phyloP scores from a whole-genome alignment of 1,140 invertebrate species.

The Drosophila oshimai region DNA sequence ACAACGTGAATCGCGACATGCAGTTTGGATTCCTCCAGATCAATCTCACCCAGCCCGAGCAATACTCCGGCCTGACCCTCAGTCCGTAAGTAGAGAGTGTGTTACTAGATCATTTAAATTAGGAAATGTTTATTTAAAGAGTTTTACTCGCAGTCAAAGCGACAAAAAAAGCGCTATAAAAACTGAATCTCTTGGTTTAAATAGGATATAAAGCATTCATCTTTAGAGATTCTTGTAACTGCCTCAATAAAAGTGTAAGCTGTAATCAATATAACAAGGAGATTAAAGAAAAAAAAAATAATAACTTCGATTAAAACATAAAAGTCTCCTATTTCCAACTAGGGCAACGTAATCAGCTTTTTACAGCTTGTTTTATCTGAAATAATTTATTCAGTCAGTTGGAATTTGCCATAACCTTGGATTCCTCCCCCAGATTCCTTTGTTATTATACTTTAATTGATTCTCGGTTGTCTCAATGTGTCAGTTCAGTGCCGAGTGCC shows the following conservation, averaged over 20 bases:
- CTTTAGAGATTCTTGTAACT: too few relatives aligned
- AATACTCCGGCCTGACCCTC: slow-evolving; percentile 87
- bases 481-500: slow-evolving; percentile 34
- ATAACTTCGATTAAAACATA: too few relatives aligned
- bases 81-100: slow-evolving; percentile 90
- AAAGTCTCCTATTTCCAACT: too few relatives aligned
- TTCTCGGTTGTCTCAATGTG: slow-evolving; percentile 48
- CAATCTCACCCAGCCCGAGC: slow-evolving; percentile 91
- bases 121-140: not conserved
- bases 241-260: too few relatives aligned
- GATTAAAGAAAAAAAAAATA: too few relatives aligned
- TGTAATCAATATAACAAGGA: too few relatives aligned
- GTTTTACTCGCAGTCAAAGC: too few relatives aligned
- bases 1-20: slow-evolving; percentile 89
- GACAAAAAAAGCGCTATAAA: too few relatives aligned
- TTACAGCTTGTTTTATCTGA: not conserved
- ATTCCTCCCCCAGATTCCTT: slow-evolving; percentile 2
- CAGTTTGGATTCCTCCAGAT: slow-evolving; percentile 95
- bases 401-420: not conserved
- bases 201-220: too few relatives aligned
- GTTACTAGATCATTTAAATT: not conserved
- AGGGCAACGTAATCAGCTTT: too few relatives aligned
- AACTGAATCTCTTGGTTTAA: too few relatives aligned
- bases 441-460: slow-evolving; percentile 72
- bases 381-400: slow-evolving; percentile 2